A percentile compares a stretch with the other conserved stretches of the same genome.
Evolutionary conservation across 2,888 invertebrate genomes (phyloP).

Genomic region (Chloroclysta siterata): DNA sequence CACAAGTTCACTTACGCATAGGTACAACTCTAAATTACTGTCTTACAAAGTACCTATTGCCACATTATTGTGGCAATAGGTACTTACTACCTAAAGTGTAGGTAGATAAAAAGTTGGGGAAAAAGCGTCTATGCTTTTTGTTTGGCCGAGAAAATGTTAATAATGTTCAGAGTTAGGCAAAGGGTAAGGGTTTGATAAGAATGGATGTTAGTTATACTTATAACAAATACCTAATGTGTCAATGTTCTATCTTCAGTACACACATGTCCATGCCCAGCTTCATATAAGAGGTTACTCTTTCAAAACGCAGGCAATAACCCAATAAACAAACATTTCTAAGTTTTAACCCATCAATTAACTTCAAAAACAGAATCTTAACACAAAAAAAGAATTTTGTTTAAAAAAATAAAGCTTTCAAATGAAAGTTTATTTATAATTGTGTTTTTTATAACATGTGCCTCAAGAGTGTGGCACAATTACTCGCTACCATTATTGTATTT

Average conservation of each 20-base stretch:
- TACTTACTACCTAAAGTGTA: too few relatives aligned
- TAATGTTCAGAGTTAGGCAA: too few relatives aligned
- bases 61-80: too few relatives aligned
- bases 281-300: neutral
- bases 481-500: slow-evolving; percentile 76
- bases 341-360: slow-evolving; percentile 25
- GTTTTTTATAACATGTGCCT: slow-evolving; percentile 65
- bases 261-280: neutral
- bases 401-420: slow-evolving; percentile 58
- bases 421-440: slow-evolving; percentile 73
- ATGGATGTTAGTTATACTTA: too few relatives aligned
- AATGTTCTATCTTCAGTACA: neutral
- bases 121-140: too few relatives aligned
- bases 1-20: too few relatives aligned
- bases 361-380: slow-evolving; percentile 21
- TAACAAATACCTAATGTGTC: neutral
- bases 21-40: too few relatives aligned
- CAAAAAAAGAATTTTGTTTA: slow-evolving; percentile 26
- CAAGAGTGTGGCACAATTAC: slow-evolving; percentile 79
- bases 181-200: too few relatives aligned
- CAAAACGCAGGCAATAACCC: slow-evolving; percentile 24
- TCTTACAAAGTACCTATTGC: too few relatives aligned
- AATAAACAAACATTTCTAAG: slow-evolving; percentile 23
- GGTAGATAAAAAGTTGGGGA: too few relatives aligned
- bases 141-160: too few relatives aligned